Evolutionary conservation across 2,113 vertebrate species (phyloP).

Genomic region (Hiodon tergisus): DNA sequence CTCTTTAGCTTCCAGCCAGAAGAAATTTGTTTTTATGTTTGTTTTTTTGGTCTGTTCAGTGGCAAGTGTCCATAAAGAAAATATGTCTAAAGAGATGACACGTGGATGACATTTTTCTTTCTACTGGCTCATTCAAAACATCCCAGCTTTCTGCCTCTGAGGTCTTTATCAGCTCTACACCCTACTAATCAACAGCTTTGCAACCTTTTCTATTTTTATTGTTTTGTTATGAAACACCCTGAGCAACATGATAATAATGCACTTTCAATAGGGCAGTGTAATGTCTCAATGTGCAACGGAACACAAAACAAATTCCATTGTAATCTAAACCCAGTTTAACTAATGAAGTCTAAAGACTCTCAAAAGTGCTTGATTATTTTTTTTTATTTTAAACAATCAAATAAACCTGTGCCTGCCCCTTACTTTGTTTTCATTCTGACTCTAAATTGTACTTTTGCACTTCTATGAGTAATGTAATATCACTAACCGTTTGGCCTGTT

Average conservation of each 20-base stretch:
- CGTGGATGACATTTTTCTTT: conserved; percentile 45
- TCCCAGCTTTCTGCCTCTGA: conserved; percentile 46
- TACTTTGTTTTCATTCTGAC: conserved; percentile 16
- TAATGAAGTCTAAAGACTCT: conserved; percentile 39
- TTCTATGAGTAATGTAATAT: no score
- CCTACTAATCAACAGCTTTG: conserved; percentile 27
- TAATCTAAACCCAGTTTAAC: conserved; percentile 27
- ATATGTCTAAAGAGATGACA: conserved; percentile 69
- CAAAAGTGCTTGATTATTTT: conserved; percentile 50
- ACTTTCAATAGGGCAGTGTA: conserved; percentile 91
- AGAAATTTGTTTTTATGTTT: conserved; percentile 57
- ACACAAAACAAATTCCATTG: conserved; percentile 50
- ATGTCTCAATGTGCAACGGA: conserved; percentile 79
- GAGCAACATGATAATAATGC: conserved; percentile 95
- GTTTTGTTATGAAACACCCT: conserved; percentile 78
- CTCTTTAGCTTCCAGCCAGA: conserved; percentile 81
- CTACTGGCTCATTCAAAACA: conserved; percentile 48
- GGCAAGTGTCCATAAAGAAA: conserved; percentile 87
- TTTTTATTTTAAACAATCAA: conserved; percentile 38
- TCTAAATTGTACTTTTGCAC: conserved; percentile 15
- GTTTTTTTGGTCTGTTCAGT: conserved; percentile 89
- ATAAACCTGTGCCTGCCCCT: conserved; percentile 40
- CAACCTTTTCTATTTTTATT: conserved; percentile 40
- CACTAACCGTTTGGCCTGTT: conserved; percentile 64
- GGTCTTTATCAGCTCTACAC: conserved; percentile 49